phyloP scores from a whole-genome alignment of 1,140 invertebrate genomes.

The Acromyrmex echinatior region DNA sequence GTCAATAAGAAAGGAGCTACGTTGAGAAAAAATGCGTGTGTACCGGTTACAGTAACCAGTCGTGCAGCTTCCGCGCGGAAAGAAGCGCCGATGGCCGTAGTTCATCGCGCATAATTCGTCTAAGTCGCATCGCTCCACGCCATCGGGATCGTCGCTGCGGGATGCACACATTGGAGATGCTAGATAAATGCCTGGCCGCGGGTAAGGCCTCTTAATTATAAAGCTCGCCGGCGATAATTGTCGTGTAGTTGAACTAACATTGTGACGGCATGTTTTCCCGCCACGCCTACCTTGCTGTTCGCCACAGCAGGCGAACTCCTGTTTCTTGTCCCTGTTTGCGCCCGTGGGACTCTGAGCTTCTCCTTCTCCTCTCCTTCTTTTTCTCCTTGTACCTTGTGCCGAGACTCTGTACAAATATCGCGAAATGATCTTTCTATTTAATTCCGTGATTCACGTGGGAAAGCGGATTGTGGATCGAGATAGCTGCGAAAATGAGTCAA shows the following conservation, averaged over 20 bases:
- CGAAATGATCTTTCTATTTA: constrained; percentile 19
- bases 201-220: constrained; percentile 80
- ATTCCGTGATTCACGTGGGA: constrained; percentile 30
- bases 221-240: constrained; percentile 82
- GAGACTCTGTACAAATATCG: constrained; percentile 42
- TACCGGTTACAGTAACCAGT: constrained; percentile 69
- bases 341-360: constrained; percentile 71
- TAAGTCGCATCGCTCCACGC: constrained; percentile 1
- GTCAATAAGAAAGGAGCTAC: constrained; percentile 28
- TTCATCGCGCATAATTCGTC: background rate
- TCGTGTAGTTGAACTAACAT: constrained; percentile 83
- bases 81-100: background rate
- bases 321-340: constrained; percentile 73
- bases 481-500: background rate
- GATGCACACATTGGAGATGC: constrained; percentile 63
- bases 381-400: constrained; percentile 27
- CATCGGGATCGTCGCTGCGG: constrained; percentile 70
- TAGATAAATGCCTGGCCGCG: constrained; percentile 57
- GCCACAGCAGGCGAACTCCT: constrained; percentile 75
- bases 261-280: constrained; percentile 83
- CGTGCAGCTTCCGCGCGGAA: background rate
- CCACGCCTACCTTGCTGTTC: constrained; percentile 79
- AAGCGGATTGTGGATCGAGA: background rate
- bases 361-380: constrained; percentile 11
- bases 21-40: constrained; percentile 31